Conservation (phyloP, 2,888 invertebrate species). For the Tenodera sinensis region DNA sequence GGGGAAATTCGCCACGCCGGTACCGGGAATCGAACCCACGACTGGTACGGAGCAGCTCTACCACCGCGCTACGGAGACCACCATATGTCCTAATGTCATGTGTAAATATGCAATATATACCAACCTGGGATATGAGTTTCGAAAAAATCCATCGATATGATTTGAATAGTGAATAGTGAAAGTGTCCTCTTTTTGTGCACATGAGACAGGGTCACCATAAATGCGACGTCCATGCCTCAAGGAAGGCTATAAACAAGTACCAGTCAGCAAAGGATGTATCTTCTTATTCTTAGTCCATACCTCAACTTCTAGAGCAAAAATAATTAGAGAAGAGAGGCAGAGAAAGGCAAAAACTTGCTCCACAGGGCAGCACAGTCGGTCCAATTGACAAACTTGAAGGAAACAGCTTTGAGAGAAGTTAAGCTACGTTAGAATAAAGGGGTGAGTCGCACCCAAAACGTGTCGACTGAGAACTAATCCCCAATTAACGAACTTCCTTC, state of each 20-base stretch:
- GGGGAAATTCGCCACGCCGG: too few relatives aligned
- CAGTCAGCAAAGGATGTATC: neutral
- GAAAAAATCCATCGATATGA: too few relatives aligned
- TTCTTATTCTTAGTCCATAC: neutral
- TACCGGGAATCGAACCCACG: too few relatives aligned
- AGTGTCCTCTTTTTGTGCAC: too few relatives aligned
- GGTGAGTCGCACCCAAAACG: neutral
- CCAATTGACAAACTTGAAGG: neutral
- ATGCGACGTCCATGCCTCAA: neutral
- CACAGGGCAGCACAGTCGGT: neutral
- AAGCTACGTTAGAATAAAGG: neutral
- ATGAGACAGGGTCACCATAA: too few relatives aligned
- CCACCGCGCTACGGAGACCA: too few relatives aligned
- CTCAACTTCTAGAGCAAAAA: neutral
- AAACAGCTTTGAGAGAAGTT: neutral
- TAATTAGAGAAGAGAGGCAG: neutral
- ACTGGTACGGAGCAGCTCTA: too few relatives aligned
- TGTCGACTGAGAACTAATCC: neutral
- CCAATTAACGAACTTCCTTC: neutral
- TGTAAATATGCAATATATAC: too few relatives aligned
- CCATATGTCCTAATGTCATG: too few relatives aligned
- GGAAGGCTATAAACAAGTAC: neutral
- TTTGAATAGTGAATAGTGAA: too few relatives aligned
- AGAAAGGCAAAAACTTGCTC: neutral
- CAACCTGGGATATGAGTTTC: too few relatives aligned